These are phyloP conservation scores for Ochlodes sylvanus DNA, from an alignment of 2,888 invertebrate species.

Conservation along the genomic window DNA sequence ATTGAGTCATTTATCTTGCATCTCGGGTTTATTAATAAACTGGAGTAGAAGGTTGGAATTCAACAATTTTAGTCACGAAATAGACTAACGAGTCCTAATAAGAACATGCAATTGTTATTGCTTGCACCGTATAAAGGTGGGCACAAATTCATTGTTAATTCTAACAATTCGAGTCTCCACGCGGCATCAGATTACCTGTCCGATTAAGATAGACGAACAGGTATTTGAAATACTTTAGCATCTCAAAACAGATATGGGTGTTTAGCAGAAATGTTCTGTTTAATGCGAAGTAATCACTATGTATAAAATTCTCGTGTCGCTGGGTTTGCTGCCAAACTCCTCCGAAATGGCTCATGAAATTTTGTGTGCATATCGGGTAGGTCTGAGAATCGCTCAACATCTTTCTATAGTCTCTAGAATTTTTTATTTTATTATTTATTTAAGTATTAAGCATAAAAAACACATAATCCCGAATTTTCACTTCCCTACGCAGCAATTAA, in stretches of 20 bases:
- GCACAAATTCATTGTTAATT: constrained; percentile 26
- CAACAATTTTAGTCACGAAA: constrained; percentile 48
- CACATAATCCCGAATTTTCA: too few relatives aligned
- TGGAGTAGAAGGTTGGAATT: constrained; percentile 41
- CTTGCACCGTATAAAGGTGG: constrained; percentile 26
- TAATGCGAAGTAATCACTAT: background rate
- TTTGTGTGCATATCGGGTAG: too few relatives aligned
- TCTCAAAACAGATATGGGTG: background rate
- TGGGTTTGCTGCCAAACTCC: too few relatives aligned
- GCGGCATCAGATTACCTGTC: background rate
- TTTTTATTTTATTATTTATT: too few relatives aligned
- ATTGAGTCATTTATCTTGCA: constrained; percentile 41
- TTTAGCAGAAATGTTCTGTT: background rate
- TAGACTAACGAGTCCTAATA: constrained; percentile 35
- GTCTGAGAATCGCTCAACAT: too few relatives aligned
- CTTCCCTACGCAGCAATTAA: too few relatives aligned
- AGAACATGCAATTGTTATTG: constrained; percentile 30
- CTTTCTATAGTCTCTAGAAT: too few relatives aligned
- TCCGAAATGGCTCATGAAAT: too few relatives aligned
- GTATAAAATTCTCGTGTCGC: too few relatives aligned
- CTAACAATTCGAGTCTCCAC: background rate
- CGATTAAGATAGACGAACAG: constrained; percentile 1
- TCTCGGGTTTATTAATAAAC: constrained; percentile 39
- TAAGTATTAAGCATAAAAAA: too few relatives aligned
- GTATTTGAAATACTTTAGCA: background rate